A percentile compares a stretch with the other conserved stretches of the same genome.
Conservation (phyloP, 1,140 invertebrate species). For the Notospermus geniculatus region DNA sequence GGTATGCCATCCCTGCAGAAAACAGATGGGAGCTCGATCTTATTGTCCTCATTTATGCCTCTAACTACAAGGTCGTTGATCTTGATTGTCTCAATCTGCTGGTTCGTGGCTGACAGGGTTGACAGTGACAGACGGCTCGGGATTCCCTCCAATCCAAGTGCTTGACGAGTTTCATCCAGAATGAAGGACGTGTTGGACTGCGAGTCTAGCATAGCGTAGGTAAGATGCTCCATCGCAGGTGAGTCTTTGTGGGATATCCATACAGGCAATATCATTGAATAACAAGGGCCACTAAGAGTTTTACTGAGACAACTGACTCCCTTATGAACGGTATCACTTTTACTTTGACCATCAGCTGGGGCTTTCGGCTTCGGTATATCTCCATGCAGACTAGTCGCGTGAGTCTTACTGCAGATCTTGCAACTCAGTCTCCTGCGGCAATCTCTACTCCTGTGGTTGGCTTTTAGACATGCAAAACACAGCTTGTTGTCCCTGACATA, state of each 20-base stretch:
- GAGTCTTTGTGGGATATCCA: conserved; percentile 9
- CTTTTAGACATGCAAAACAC: too few relatives aligned
- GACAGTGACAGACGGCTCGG: conserved; percentile 11
- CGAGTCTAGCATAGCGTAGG: conserved; percentile 25
- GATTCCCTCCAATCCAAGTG: conserved; percentile 12
- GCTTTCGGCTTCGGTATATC: too few relatives aligned
- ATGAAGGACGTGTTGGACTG: conserved; percentile 27
- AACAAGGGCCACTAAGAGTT: too few relatives aligned
- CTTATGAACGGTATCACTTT: too few relatives aligned
- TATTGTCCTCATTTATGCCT: background rate
- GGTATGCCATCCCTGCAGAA: conserved; percentile 23
- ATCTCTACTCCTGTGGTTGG: too few relatives aligned
- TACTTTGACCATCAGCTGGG: too few relatives aligned
- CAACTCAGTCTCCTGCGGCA: too few relatives aligned
- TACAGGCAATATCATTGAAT: too few relatives aligned
- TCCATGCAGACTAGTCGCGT: too few relatives aligned
- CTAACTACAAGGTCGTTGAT: conserved; percentile 14
- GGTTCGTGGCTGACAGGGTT: conserved; percentile 16
- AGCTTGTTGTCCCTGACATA: too few relatives aligned
- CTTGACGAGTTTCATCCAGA: conserved; percentile 14
- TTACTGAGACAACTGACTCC: too few relatives aligned
- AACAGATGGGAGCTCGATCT: background rate
- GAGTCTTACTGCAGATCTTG: too few relatives aligned
- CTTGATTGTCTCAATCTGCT: conserved; percentile 13
- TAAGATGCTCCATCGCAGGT: conserved; percentile 14